Evolutionary conservation across 2,888 invertebrate genomes (phyloP), one percentile per base, ranked within the genome.

Genomic region (Monochamus alternatus): DNA sequence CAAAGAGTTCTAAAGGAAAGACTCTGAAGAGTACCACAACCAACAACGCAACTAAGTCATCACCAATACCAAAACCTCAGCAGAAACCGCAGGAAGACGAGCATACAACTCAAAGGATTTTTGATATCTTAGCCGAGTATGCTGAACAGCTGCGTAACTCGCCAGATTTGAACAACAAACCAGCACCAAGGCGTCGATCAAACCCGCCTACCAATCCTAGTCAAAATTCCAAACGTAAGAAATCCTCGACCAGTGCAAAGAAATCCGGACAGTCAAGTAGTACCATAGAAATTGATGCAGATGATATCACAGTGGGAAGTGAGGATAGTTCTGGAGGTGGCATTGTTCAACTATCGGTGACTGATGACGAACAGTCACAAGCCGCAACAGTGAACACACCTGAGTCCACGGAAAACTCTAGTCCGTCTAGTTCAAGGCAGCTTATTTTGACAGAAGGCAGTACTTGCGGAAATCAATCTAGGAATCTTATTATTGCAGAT

Each of bases 21-120:
- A 91, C 92, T 0, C 91, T 93, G 70, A 92, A 93, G 78, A 89
- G 90, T 30, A 90, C 92, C 0, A 90, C 92, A 0, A 89, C 91
- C 3, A 82, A 80, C 65, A 91, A 91, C 0, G 91, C 90, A 78
- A 89, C 93, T 3, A 88, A 93, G 1, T 92, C 93, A 47, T 92
- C 93, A 3, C 92, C 93, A 3, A 91, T 94, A 44, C 92, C 94
- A 5, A 92, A 92, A 85, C 92, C 92, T 3, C 91, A 91, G 75
- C 94, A 94, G 81, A 95, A 95, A 86, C 94, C 95, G 1, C 92
- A 94, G 80, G 95, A 95, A 89, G 95, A 95, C 83, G 95, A 95
- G 85, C 94, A 95, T 85, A 95, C 95, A 0, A 94, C 95, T 0
- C 95, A 95, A 85, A 90, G 95, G 80, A 95, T 95, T 82, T 92